Evolutionary conservation across 2,797 vertebrate species (phyloP).

Genomic region (Neostethus bicornis): DNA sequence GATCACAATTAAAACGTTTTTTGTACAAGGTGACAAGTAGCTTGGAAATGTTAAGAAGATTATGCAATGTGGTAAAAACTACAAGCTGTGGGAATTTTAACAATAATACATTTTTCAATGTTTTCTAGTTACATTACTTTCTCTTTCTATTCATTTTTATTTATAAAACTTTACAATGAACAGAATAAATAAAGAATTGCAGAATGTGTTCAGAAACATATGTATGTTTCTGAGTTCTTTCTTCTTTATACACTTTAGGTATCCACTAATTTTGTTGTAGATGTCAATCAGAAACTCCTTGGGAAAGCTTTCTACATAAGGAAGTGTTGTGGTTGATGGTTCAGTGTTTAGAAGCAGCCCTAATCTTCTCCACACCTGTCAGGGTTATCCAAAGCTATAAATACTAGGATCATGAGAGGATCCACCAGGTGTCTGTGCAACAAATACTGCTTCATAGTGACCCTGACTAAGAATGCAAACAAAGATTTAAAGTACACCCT

Average conservation of each 20-base stretch:
- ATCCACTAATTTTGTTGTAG: neutral
- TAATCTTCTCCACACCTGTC: constrained; percentile 75
- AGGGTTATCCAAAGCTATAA: constrained; percentile 56
- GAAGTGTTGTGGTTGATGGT: constrained; percentile 10
- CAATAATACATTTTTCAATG: constrained; percentile 16
- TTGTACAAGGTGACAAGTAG: constrained; percentile 23
- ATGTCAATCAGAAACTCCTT: constrained; percentile 8
- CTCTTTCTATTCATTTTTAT: neutral
- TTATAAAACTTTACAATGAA: too few relatives aligned
- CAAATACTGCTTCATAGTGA: constrained; percentile 27
- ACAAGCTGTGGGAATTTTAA: neutral
- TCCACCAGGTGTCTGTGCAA: constrained; percentile 48
- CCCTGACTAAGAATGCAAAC: constrained; percentile 23
- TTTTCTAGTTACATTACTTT: neutral
- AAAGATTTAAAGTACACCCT: constrained; percentile 18
- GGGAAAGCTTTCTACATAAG: constrained; percentile 27
- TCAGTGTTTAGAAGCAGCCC: constrained; percentile 31
- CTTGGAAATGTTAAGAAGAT: constrained; percentile 55
- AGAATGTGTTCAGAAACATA: too few relatives aligned
- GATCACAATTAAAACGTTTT: constrained; percentile 8
- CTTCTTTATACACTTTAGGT: neutral
- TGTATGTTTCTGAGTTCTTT: neutral
- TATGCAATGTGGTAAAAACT: constrained; percentile 21
- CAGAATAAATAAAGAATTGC: neutral
- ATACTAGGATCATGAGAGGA: constrained; percentile 63